A percentile compares a stretch with the other conserved stretches of the same genome.
phyloP scores from a whole-genome alignment of 2,113 vertebrate species.

The Esox niger region DNA sequence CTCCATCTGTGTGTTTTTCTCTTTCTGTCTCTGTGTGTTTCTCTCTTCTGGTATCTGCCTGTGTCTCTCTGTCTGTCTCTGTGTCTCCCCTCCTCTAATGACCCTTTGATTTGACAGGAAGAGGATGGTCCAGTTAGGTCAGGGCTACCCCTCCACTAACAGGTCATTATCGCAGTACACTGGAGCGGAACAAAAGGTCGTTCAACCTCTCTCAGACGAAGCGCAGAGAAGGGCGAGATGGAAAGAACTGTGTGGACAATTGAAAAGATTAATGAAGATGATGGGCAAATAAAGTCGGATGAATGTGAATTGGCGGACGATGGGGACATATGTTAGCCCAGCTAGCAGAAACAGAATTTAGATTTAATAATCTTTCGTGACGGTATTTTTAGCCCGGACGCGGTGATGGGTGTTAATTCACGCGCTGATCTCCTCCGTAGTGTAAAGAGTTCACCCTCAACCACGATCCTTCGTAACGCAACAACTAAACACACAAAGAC shows the following conservation, averaged over 20 bases:
- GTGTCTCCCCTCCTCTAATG: slow-evolving; percentile 27
- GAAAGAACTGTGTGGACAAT: background rate
- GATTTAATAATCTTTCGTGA: slow-evolving; percentile 9
- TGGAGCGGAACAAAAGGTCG: slow-evolving; percentile 44
- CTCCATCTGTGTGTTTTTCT: background rate
- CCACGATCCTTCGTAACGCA: slow-evolving; percentile 45
- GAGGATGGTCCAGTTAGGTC: slow-evolving; percentile 26
- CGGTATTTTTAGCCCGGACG: background rate
- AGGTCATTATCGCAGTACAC: slow-evolving; percentile 43
- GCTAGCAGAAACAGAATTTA: background rate
- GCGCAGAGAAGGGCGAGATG: background rate
- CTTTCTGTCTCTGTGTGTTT: slow-evolving; percentile 1
- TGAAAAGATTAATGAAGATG: slow-evolving; percentile 14
- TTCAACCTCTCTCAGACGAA: slow-evolving; percentile 36
- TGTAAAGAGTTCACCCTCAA: slow-evolving; percentile 36
- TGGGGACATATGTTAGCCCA: slow-evolving; percentile 5
- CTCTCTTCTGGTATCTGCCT: slow-evolving; percentile 12
- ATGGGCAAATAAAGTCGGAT: background rate
- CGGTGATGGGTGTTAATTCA: no score
- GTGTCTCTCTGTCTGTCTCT: slow-evolving; percentile 5
- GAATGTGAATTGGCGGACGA: background rate
- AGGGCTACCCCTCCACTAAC: slow-evolving; percentile 39
- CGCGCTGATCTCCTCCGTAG: slow-evolving; percentile 1
- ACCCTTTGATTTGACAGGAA: slow-evolving; percentile 38
- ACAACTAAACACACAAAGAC: slow-evolving; percentile 38